Conservation (phyloP, 2,888 invertebrate genomes). For the Ormyrus nitidulus region DNA sequence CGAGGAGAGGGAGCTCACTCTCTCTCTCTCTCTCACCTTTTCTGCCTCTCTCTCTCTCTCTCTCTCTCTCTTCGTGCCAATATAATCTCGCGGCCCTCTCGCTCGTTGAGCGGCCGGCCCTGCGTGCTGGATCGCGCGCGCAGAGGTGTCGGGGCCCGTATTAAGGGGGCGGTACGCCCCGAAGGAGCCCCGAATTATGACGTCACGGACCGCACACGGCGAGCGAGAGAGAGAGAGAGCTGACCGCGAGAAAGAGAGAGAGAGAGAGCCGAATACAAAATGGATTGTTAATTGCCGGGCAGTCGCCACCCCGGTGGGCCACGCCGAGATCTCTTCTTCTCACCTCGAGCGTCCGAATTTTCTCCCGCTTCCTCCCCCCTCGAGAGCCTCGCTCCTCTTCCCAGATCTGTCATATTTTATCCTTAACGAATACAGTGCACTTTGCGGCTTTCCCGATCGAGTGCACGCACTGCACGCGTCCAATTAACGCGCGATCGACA, state of each 20-base stretch:
- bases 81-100: conserved; percentile 30
- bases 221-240: conserved; percentile 53
- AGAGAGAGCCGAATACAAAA: conserved; percentile 70
- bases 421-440: no score
- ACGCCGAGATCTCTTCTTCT: conserved; percentile 25
- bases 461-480: no score
- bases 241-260: conserved; percentile 7
- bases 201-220: conserved; percentile 75
- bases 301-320: conserved; percentile 55
- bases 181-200: conserved; percentile 75
- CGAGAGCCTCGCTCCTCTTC: no score
- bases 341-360: conserved; percentile 32
- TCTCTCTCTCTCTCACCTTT: conserved; percentile 55
- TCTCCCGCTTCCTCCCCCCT: not conserved
- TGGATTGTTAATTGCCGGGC: conserved; percentile 73
- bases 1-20: conserved; percentile 38
- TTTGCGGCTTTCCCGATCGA: no score
- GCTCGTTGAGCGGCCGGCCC: conserved; percentile 46
- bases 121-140: conserved; percentile 69
- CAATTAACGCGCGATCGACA: no score
- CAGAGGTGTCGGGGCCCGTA: conserved; percentile 74
- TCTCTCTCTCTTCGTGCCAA: conserved; percentile 53
- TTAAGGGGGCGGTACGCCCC: conserved; percentile 75
- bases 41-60: conserved; percentile 59
- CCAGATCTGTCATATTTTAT: no score